A percentile compares a stretch with the other conserved stretches of the same genome.
These are phyloP conservation scores for Helicolenus hilgendorfi DNA, from an alignment of 2,797 vertebrate species.

Conservation along the genomic window DNA sequence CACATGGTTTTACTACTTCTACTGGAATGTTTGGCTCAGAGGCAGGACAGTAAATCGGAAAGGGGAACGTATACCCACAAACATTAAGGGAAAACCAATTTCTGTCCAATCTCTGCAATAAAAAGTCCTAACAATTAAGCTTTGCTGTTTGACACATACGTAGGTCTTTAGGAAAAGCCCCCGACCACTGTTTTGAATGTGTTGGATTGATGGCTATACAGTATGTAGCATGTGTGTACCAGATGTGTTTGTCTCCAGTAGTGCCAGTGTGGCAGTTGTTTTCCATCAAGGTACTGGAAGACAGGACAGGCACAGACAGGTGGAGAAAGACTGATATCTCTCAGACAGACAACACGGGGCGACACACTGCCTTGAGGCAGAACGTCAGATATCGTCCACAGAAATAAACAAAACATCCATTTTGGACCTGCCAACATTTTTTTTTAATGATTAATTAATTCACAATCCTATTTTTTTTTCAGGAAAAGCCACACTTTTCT, in stretches of 20 bases:
- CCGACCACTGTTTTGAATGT: background rate
- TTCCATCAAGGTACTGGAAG: slow-evolving; percentile 30
- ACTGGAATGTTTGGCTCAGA: slow-evolving; percentile 50
- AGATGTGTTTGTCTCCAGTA: slow-evolving; percentile 58
- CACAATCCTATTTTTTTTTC: too few relatives aligned
- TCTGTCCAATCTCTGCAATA: background rate
- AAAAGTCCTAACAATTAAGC: background rate
- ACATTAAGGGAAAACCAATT: slow-evolving; percentile 10
- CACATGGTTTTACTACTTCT: slow-evolving; percentile 63
- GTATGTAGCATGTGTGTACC: slow-evolving; percentile 38
- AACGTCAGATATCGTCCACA: too few relatives aligned
- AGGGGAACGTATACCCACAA: slow-evolving; percentile 13
- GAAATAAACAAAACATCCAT: too few relatives aligned
- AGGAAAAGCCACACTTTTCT: too few relatives aligned
- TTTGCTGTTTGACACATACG: background rate
- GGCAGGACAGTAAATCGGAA: slow-evolving; percentile 15
- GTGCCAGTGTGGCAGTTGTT: slow-evolving; percentile 44
- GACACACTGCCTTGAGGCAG: background rate
- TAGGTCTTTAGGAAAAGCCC: background rate
- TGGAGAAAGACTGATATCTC: slow-evolving; percentile 34
- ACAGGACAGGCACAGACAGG: background rate
- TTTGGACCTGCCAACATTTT: too few relatives aligned
- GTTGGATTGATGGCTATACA: background rate
- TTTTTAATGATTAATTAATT: too few relatives aligned
- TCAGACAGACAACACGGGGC: background rate